These are phyloP conservation scores for Holacanthus passer DNA, from an alignment of 2,113 vertebrate species.

Conservation along the genomic window DNA sequence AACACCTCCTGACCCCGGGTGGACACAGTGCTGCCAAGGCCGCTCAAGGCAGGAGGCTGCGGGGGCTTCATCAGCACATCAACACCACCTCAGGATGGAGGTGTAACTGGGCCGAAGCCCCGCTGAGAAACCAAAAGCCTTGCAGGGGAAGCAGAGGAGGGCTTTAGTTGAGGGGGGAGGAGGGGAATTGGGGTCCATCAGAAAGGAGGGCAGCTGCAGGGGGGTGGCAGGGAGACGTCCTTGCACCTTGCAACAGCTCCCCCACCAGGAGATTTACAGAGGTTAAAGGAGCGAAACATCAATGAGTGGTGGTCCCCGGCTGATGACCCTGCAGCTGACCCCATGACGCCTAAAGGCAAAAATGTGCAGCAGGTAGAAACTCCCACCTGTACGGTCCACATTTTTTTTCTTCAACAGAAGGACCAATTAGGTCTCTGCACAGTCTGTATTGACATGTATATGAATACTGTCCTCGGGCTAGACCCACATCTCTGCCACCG, in stretches of 20 bases:
- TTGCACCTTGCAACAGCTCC: background rate
- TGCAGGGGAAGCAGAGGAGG: background rate
- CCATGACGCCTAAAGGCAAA: background rate
- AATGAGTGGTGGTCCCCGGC: background rate
- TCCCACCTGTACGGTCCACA: background rate
- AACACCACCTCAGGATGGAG: background rate
- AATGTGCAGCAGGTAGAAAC: background rate
- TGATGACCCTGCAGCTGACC: background rate
- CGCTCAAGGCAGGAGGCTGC: no score
- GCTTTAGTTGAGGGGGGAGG: background rate
- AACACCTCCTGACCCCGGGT: background rate
- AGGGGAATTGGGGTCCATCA: background rate
- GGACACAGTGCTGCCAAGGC: background rate
- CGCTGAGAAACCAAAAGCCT: background rate
- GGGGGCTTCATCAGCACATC: no score
- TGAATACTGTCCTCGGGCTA: constrained; percentile 11
- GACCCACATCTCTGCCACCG: background rate
- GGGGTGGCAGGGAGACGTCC: background rate
- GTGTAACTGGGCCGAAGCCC: background rate
- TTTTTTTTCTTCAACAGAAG: background rate
- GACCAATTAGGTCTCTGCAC: background rate
- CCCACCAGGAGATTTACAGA: background rate
- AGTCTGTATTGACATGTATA: constrained; percentile 6
- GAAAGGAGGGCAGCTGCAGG: background rate
- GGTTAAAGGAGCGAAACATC: background rate